phyloP scores from a whole-genome alignment of 2,113 vertebrate species.

The Aleadryas rufinucha region DNA sequence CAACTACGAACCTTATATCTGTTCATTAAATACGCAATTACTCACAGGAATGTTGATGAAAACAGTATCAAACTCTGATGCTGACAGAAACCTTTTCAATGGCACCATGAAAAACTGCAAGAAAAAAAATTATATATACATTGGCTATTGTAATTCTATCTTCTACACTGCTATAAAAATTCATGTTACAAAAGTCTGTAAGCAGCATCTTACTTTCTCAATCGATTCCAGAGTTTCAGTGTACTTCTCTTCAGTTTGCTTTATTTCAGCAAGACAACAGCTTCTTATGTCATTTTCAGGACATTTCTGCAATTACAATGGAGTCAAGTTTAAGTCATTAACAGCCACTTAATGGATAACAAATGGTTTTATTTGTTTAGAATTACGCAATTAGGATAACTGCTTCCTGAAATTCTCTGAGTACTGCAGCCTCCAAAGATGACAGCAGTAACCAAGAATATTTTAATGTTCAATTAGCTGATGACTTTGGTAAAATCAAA shows the following conservation, averaged over 20 bases:
- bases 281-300: slow-evolving; percentile 91
- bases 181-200: not conserved
- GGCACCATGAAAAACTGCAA: slow-evolving; percentile 93
- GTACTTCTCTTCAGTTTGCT: slow-evolving; percentile 97
- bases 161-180: not conserved
- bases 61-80: slow-evolving; percentile 83
- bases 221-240: slow-evolving; percentile 95
- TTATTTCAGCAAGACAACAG: slow-evolving; percentile 94
- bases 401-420: slow-evolving; percentile 15
- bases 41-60: slow-evolving; percentile 97
- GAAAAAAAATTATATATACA: not conserved
- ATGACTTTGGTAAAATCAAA: not conserved
- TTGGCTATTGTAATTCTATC: not conserved
- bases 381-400: slow-evolving; percentile 19
- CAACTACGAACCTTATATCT: not conserved
- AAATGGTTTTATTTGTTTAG: slow-evolving; percentile 18
- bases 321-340: slow-evolving; percentile 38
- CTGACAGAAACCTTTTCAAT: slow-evolving; percentile 84
- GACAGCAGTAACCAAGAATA: not conserved
- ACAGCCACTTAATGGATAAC: not conserved
- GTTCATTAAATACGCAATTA: not conserved
- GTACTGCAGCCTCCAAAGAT: not conserved
- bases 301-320: slow-evolving; percentile 81
- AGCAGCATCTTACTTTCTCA: slow-evolving; percentile 81
- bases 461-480: slow-evolving; percentile 11